phyloP scores from a whole-genome alignment of 2,888 invertebrate species.

The Oscheius sp. region DNA sequence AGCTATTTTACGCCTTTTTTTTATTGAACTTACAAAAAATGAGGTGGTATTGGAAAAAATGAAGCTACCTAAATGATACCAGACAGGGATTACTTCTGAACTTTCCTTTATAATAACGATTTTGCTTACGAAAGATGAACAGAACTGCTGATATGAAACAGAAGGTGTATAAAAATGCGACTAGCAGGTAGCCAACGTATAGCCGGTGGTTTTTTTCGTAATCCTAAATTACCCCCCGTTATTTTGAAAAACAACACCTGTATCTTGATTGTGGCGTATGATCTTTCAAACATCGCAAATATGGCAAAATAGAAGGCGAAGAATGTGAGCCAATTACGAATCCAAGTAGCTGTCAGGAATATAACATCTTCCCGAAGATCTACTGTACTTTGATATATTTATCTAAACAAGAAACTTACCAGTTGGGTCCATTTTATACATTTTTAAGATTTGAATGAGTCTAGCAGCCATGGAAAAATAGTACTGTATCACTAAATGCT shows the following conservation, averaged over 20 bases:
- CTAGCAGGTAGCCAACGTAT: slow-evolving; percentile 40
- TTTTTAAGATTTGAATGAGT: slow-evolving; percentile 38
- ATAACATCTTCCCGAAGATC: slow-evolving; percentile 28
- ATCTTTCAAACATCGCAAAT: slow-evolving; percentile 44
- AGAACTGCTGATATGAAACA: slow-evolving; percentile 32
- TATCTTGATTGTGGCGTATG: slow-evolving; percentile 40
- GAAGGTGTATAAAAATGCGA: slow-evolving; percentile 36
- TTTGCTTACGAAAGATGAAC: slow-evolving; percentile 38
- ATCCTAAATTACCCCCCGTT: slow-evolving; percentile 26
- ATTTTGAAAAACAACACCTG: slow-evolving; percentile 6
- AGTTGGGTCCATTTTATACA: slow-evolving; percentile 37
- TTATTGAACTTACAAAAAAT: slow-evolving; percentile 33
- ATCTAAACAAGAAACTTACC: slow-evolving; percentile 12
- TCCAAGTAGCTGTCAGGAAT: slow-evolving; percentile 35
- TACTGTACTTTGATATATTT: slow-evolving; percentile 1
- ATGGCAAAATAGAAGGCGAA: slow-evolving; percentile 45
- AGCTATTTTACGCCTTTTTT: neutral
- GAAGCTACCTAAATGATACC: slow-evolving; percentile 34
- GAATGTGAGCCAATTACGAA: slow-evolving; percentile 39
- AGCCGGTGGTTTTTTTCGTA: slow-evolving; percentile 42
- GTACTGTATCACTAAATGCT: slow-evolving; percentile 43
- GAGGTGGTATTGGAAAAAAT: slow-evolving; percentile 37
- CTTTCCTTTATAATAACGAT: neutral
- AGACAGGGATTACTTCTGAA: slow-evolving; percentile 39
- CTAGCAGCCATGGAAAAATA: slow-evolving; percentile 44